Conservation (phyloP, 2,888 invertebrate genomes). For the Furcula furcula region DNA sequence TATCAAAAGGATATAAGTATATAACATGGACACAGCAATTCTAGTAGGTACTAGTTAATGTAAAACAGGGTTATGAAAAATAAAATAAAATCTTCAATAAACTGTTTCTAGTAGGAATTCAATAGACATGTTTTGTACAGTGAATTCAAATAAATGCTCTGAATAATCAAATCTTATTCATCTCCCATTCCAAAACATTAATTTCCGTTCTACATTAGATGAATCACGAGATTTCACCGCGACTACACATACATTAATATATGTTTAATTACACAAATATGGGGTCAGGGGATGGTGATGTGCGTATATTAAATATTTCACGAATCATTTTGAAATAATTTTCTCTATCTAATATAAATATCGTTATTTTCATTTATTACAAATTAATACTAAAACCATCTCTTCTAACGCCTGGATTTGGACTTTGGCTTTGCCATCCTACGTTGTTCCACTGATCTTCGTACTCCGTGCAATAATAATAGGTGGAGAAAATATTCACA, state of each 20-base stretch:
- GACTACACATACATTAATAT: slow-evolving; percentile 21
- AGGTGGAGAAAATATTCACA: slow-evolving; percentile 31
- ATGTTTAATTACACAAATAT: slow-evolving; percentile 11
- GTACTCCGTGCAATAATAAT: slow-evolving; percentile 43
- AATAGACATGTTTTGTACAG: no score
- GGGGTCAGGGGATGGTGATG: slow-evolving; percentile 21
- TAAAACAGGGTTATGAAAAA: no score
- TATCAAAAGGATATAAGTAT: no score
- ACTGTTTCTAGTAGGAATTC: no score
- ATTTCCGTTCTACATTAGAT: slow-evolving; percentile 31
- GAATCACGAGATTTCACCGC: slow-evolving; percentile 28
- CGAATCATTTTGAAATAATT: slow-evolving; percentile 40
- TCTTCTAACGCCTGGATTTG: slow-evolving; percentile 39
- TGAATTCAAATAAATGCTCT: no score
- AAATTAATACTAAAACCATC: slow-evolving; percentile 51
- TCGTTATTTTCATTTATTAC: slow-evolving; percentile 36
- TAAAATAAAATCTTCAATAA: no score
- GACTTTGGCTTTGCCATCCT: slow-evolving; percentile 52
- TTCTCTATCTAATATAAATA: slow-evolving; percentile 59
- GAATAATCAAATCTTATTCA: no score
- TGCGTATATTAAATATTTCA: slow-evolving; percentile 32
- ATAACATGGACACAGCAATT: no score
- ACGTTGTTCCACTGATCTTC: slow-evolving; percentile 17
- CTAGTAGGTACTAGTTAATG: no score
- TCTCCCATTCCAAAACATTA: slow-evolving; percentile 29